Evolutionary conservation across 2,888 invertebrate species (phyloP), one percentile per base, ranked within the genome.

Genomic region (Dendrolimus houi): DNA sequence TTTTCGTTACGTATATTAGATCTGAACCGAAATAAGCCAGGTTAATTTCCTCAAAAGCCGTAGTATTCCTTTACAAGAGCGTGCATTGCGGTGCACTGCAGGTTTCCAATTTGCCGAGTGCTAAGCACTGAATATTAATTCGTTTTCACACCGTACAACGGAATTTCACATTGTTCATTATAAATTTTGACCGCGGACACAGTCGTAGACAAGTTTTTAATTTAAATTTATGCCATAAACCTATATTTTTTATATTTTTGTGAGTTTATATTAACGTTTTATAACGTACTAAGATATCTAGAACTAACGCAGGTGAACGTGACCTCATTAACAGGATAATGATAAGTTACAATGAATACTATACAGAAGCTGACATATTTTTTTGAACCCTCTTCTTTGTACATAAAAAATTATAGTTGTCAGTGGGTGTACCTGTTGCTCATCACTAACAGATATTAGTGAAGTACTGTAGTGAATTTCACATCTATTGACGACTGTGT

Each of bases 121-220:
- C 64, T 67, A 66, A 68, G 63, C 62, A 58, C 62, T 68, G 68
- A 72, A 74, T 72, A 71, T 74, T 74, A 72, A 75, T 71, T 60
- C 64, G 53, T 57, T 65, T 66, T 60, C 60, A 64, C 62, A 56
- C 56, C 47, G 56, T 60, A 59, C 58, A 57, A 55, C 58, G 60
- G 55, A 66, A 63, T 71, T 72, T 71, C 70, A 68, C 70, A 66
- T 56, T 64, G 68, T 74, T 69, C 70, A 72, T 75, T 71, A 72
- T 65, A 62, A 64, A 68, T 71, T 71, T 69, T 59, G 53, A 29
- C 29, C 17, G 40, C 42, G 57, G 58, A 47, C 47, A 58, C 63
- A 59, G 54, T 56, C 13, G n/a, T 52, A 52, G 54, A 52, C 60
- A 67, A 70, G 59, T 71, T 74, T 76, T 74, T 70, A 73, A 75